Conservation (phyloP, 1,140 invertebrate species). For the Euwallacea fornicatus region DNA sequence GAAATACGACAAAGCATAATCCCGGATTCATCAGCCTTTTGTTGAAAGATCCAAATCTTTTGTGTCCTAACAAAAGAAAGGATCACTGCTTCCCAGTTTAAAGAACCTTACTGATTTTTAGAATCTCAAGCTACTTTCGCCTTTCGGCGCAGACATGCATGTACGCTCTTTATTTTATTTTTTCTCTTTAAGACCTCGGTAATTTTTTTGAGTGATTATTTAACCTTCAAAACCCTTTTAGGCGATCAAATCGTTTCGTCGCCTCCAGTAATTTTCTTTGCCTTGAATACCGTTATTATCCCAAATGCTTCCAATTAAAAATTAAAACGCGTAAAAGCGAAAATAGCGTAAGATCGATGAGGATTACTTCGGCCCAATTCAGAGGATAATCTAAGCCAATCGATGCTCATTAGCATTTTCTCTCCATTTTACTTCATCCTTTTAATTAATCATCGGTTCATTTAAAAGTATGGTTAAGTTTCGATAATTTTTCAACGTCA, state of each 20-base stretch:
- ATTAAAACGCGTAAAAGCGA: constrained; percentile 27
- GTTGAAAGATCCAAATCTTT: constrained; percentile 28
- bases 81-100: constrained; percentile 22
- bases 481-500: no score
- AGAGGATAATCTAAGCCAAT: constrained; percentile 11
- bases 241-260: neutral
- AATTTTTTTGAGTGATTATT: no score
- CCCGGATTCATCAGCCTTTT: constrained; percentile 30
- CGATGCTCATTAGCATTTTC: constrained; percentile 20
- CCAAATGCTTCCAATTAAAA: constrained; percentile 28
- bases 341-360: constrained; percentile 23
- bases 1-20: constrained; percentile 31
- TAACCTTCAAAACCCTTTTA: no score
- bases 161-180: no score
- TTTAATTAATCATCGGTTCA: no score
- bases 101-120: constrained; percentile 23
- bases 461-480: no score
- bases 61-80: constrained; percentile 18
- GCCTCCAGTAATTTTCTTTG: constrained; percentile 5
- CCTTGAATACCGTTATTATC: constrained; percentile 24
- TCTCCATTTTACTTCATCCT: no score
- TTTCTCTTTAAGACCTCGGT: no score
- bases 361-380: constrained; percentile 13
- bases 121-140: neutral
- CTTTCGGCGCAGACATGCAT: no score